phyloP scores from a whole-genome alignment of 2,113 vertebrate genomes.

The Naja naja region DNA sequence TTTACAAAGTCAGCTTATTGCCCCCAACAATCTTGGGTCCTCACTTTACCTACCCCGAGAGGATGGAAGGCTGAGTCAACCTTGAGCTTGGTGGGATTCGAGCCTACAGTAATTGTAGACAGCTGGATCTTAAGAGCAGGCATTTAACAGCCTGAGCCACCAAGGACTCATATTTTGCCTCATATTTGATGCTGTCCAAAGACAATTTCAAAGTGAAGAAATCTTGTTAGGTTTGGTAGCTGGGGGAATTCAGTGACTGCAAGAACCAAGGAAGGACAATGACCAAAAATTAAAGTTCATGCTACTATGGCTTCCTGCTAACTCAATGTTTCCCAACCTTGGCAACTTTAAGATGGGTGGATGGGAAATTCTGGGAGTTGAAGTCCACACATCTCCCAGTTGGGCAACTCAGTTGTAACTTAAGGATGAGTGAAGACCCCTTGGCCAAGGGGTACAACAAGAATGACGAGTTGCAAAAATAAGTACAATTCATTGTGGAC shows the following conservation, averaged over 20 bases:
- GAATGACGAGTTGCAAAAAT: not conserved
- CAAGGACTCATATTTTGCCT: too few relatives aligned
- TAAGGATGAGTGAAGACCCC: not conserved
- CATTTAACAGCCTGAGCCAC: too few relatives aligned
- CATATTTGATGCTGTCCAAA: not conserved
- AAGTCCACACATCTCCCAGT: not conserved
- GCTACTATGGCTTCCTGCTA: not conserved
- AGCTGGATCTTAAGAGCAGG: too few relatives aligned
- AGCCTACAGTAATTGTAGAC: too few relatives aligned
- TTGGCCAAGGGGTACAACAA: not conserved
- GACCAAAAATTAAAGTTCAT: not conserved
- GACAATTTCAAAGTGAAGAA: not conserved
- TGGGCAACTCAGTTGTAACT: not conserved
- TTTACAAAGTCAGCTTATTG: too few relatives aligned
- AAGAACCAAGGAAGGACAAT: not conserved
- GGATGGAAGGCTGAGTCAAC: too few relatives aligned
- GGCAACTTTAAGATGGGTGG: not conserved
- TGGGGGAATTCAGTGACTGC: not conserved
- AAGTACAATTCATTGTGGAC: not conserved
- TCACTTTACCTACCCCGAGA: too few relatives aligned
- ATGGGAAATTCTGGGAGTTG: not conserved
- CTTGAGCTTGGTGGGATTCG: too few relatives aligned
- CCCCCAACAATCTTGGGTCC: too few relatives aligned
- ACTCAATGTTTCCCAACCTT: not conserved
- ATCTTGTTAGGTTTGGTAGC: not conserved